These are phyloP conservation scores for Ectropis crepuscularia DNA, from an alignment of 2,888 invertebrate species.

Conservation along the genomic window DNA sequence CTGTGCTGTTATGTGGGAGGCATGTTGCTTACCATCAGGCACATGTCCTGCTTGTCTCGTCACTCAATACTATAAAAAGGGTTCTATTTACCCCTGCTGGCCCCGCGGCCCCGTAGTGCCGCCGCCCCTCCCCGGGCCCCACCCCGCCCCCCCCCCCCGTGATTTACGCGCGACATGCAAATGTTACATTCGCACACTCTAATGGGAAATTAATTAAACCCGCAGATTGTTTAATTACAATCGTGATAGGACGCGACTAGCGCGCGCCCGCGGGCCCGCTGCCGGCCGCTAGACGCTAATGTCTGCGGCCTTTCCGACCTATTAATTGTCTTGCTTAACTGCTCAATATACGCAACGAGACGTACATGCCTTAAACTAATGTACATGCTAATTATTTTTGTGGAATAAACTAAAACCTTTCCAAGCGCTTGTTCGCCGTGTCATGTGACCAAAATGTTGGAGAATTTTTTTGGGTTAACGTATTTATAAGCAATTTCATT, in stretches of 20 bases:
- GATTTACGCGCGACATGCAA: conserved; percentile 51
- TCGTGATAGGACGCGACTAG: conserved; percentile 22
- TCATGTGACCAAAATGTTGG: no score
- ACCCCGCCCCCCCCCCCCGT: conserved; percentile 2
- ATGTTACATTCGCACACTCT: conserved; percentile 43
- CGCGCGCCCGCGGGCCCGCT: conserved; percentile 17
- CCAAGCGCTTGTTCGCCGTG: no score
- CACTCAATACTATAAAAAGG: no score
- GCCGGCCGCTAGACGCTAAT: not conserved
- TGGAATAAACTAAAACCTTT: no score
- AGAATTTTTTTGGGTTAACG: no score
- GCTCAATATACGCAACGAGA: not conserved
- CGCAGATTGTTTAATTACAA: conserved; percentile 37
- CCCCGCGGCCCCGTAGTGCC: not conserved
- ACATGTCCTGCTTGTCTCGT: no score
- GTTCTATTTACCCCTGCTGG: no score
- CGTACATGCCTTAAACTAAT: no score
- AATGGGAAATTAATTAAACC: conserved; percentile 42
- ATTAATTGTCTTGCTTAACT: conserved; percentile 1
- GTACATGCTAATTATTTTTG: no score
- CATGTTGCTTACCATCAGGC: no score
- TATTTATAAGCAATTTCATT: no score
- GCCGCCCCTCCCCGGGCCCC: not conserved
- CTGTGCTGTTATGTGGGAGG: no score
- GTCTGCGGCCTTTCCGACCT: not conserved